Conservation (phyloP, 2,797 vertebrate species). For the Myotis daubentonii region DNA sequence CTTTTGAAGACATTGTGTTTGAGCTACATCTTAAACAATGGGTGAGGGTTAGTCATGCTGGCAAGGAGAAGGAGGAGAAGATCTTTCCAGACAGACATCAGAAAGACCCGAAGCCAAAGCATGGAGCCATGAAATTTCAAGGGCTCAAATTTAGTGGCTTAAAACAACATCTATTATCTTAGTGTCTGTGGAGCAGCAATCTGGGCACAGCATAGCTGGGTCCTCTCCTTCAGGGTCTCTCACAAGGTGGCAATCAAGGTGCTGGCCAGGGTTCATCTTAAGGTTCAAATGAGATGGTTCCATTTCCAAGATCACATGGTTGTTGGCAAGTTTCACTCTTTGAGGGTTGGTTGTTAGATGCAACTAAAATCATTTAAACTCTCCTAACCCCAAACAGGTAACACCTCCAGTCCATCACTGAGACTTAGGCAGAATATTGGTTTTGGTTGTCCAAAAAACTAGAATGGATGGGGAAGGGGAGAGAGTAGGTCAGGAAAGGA, state of each 20-base stretch:
- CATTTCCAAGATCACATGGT: neutral
- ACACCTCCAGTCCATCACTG: neutral
- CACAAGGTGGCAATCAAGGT: neutral
- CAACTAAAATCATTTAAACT: neutral
- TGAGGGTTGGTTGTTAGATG: neutral
- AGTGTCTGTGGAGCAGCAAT: neutral
- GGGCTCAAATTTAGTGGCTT: neutral
- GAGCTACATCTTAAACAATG: neutral
- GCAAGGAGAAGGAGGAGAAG: neutral
- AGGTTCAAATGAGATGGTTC: neutral
- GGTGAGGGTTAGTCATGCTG: neutral
- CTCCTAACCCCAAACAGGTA: neutral
- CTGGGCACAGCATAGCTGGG: neutral
- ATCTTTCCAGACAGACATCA: neutral
- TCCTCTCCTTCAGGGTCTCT: neutral
- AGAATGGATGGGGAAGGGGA: neutral
- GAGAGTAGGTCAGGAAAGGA: neutral
- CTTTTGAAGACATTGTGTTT: neutral
- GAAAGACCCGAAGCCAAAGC: neutral
- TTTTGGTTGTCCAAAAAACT: neutral
- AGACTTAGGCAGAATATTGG: neutral
- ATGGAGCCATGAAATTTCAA: neutral
- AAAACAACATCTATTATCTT: neutral
- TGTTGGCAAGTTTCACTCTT: neutral
- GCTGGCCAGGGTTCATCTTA: neutral